Conservation (phyloP, 2,888 invertebrate genomes). For the Lasiommata megera region DNA sequence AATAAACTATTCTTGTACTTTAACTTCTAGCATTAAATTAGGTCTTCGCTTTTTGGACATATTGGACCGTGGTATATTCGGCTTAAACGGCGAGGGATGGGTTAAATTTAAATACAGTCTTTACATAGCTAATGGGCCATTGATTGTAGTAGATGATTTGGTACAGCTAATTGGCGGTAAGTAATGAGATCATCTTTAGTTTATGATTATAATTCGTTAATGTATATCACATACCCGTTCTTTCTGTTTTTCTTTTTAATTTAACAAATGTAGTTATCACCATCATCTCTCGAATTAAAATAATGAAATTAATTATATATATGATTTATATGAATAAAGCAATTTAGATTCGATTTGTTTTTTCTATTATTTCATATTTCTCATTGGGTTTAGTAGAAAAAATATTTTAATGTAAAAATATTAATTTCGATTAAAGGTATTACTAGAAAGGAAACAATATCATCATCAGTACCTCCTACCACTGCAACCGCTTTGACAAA, state of each 20-base stretch:
- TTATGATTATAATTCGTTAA: too few species aligned
- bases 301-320: too few species aligned
- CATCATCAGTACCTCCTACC: background rate
- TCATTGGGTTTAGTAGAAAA: too few species aligned
- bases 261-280: too few species aligned
- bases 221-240: too few species aligned
- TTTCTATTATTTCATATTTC: too few species aligned
- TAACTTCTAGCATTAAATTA: conserved; percentile 55
- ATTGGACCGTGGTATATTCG: conserved; percentile 58
- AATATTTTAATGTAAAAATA: too few species aligned
- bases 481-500: conserved; percentile 20
- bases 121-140: conserved; percentile 44
- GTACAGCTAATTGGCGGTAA: conserved; percentile 57
- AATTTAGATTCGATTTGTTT: too few species aligned
- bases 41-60: conserved; percentile 58
- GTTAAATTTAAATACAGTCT: conserved; percentile 51
- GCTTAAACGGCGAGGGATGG: conserved; percentile 53
- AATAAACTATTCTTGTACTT: background rate
- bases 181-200: background rate
- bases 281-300: too few species aligned
- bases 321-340: too few species aligned
- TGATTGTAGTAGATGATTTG: conserved; percentile 53
- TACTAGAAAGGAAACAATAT: conserved; percentile 35
- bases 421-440: conserved; percentile 43
- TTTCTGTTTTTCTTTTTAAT: too few species aligned